Evolutionary conservation across 1,140 invertebrate species (phyloP), one percentile per base, ranked within the genome.

Genomic region (Rhysida immarginata): DNA sequence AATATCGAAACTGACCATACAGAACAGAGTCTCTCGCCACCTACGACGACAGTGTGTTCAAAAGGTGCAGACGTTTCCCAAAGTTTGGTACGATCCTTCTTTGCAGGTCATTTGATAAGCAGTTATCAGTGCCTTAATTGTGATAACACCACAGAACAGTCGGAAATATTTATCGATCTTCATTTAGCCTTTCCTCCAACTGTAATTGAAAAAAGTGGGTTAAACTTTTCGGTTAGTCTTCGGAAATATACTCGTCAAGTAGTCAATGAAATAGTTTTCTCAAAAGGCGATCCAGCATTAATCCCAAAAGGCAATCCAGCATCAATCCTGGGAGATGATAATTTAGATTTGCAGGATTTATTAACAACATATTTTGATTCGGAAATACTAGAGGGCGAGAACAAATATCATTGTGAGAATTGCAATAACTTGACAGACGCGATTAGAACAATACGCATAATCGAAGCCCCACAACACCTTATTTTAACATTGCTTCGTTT

Each of bases 401-500:
- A 90, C 66, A 78, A 82, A 61, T 91, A 90, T 66, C 76, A 79
- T 57, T 92, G 87, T 71, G 80, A 81, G 58, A 78, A 78, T 25
- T 92, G 87, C 66, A 75, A 75, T 11, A 76, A 74, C 14, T 70
- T 88, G 1, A 81, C 81, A 26, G 84, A 90, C 63, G 87, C 84
- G 0, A 80, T 84, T 61, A 75, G 85, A 20, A 77, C 77, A 2
- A 82, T 87, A 0, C 74, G 78, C 26, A 78, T 90, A 16, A 74
- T 82, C 0, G 76, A 81, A 29, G 74, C 81, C 0, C 87, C 87
- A 0, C 76, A 78, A 11, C 82, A 85, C 68, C 73, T 92, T 1
- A 82, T 89, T 54, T 67, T 90, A 0, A 86, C 85, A 1, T 67
- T 91, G 14, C 84, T 89, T 62, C 80, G 87, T 58, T 90, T 91